A percentile compares a stretch with the other conserved stretches of the same genome.
Evolutionary conservation across 2,113 vertebrate genomes (phyloP).

Genomic region (Porphyrio hochstetteri): DNA sequence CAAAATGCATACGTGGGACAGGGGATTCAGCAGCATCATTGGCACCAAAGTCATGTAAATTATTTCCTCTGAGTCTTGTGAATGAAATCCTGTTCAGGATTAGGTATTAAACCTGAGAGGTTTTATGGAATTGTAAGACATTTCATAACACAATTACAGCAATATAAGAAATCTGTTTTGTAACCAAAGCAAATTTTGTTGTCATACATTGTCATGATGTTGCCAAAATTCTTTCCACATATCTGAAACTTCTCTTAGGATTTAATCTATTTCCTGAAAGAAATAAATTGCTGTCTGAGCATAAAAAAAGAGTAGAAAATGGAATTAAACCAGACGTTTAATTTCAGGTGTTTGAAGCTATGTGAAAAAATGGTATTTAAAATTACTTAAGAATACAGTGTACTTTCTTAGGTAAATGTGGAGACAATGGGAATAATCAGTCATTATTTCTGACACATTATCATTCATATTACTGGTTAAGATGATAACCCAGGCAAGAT

Average conservation of each 20-base stretch:
- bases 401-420: background rate
- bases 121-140: background rate
- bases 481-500: background rate
- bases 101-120: background rate
- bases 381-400: background rate
- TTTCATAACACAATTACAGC: background rate
- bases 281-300: background rate
- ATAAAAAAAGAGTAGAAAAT: background rate
- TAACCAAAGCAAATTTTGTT: background rate
- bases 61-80: background rate
- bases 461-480: background rate
- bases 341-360: background rate
- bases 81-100: background rate
- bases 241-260: background rate
- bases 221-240: background rate
- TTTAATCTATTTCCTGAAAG: background rate
- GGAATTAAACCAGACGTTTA: background rate
- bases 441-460: background rate
- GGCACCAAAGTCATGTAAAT: background rate
- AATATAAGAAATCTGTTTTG: background rate
- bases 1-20: background rate
- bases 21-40: background rate
- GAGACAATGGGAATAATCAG: background rate
- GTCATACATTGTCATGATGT: background rate
- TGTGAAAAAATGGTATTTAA: background rate